Conservation (phyloP, 2,888 invertebrate species). For the Nycteola revayana region DNA sequence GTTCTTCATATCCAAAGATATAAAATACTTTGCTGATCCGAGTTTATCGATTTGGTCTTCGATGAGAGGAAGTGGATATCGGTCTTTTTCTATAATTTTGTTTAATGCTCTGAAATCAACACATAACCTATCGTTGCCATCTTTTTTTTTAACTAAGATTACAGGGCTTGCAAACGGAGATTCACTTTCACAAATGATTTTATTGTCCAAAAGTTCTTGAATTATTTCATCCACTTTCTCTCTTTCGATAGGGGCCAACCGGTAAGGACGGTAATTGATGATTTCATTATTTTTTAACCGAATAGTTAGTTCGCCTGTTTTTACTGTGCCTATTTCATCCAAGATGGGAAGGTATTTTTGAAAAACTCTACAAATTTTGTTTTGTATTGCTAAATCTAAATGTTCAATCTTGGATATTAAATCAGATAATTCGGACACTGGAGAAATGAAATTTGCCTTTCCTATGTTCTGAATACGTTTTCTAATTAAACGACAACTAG, state of each 20-base stretch:
- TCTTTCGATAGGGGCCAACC: background rate
- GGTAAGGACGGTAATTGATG: no score
- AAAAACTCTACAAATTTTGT: no score
- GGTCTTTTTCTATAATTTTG: background rate
- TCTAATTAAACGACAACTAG: no score
- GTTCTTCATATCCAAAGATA: background rate
- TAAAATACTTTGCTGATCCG: background rate
- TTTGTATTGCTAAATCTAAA: no score
- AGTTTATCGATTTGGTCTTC: slow-evolving; percentile 5
- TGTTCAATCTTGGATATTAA: no score
- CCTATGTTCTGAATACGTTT: no score
- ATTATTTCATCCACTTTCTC: background rate
- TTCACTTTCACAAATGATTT: slow-evolving; percentile 1
- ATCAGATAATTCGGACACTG: no score
- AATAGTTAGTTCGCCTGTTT: no score
- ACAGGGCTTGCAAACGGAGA: slow-evolving; percentile 3
- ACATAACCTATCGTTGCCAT: background rate
- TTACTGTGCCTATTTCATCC: no score
- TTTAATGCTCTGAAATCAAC: slow-evolving; percentile 1
- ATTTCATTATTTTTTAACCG: no score
- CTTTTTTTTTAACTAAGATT: slow-evolving; percentile 1
- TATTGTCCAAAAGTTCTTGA: background rate
- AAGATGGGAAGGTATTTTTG: no score
- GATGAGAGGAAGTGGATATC: slow-evolving; percentile 5
- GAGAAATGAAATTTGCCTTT: no score